phyloP scores from a whole-genome alignment of 1,140 invertebrate species.

The Coenobita brevimanus region DNA sequence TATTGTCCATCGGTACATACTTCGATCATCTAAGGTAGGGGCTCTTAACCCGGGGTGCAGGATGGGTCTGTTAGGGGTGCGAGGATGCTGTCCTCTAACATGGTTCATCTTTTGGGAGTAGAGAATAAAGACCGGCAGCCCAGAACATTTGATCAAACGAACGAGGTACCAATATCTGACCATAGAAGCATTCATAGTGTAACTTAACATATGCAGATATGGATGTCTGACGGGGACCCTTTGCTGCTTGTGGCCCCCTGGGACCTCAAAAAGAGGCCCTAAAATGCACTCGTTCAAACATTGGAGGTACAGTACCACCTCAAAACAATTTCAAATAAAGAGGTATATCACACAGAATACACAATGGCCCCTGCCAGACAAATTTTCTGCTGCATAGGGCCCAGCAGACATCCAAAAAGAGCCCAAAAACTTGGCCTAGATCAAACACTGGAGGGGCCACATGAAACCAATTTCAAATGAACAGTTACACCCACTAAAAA shows the following conservation, averaged over 20 bases:
- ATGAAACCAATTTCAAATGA: slow-evolving; percentile 15
- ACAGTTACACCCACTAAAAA: slow-evolving; percentile 24
- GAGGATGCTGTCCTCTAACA: too few relatives aligned
- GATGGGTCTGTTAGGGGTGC: too few relatives aligned
- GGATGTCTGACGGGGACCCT: neutral
- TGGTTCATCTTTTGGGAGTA: too few relatives aligned
- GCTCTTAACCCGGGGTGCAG: too few relatives aligned
- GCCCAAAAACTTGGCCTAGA: neutral
- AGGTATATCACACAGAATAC: neutral
- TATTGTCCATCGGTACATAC: too few relatives aligned
- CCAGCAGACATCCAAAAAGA: neutral
- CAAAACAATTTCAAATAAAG: slow-evolving; percentile 21
- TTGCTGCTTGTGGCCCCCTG: slow-evolving; percentile 13
- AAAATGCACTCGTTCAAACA: slow-evolving; percentile 15
- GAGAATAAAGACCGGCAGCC: neutral
- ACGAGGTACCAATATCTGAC: neutral
- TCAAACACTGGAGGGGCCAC: slow-evolving; percentile 7
- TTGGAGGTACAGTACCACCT: slow-evolving; percentile 17
- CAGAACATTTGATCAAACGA: slow-evolving; percentile 1
- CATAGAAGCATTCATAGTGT: neutral
- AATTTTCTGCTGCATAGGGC: neutral
- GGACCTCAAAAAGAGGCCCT: neutral
- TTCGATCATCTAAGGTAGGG: too few relatives aligned
- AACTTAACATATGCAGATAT: slow-evolving; percentile 31
- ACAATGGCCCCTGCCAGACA: neutral